phyloP scores from a whole-genome alignment of 2,888 invertebrate species.

The Pachycephus smyrnensis region DNA sequence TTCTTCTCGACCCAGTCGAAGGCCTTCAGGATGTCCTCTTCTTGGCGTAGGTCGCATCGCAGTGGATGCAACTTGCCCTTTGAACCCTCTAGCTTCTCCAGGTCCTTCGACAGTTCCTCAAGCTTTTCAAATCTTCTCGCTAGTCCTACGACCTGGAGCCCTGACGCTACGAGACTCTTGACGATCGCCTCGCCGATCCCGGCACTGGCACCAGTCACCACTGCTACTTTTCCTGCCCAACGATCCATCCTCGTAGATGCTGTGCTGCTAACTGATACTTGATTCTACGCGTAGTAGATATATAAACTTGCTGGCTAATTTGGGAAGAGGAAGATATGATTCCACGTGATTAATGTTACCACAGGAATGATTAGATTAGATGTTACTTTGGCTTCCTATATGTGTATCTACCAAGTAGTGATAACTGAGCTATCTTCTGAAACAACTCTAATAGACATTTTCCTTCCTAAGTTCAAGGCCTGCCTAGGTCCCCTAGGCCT shows the following conservation, averaged over 20 bases:
- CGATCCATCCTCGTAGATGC: conserved; percentile 67
- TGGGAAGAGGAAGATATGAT: no score
- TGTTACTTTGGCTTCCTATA: no score
- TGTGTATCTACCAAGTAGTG: no score
- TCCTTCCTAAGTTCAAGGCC: no score
- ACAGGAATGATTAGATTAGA: no score
- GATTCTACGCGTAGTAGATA: no score
- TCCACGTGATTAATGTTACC: no score
- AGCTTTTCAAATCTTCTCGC: conserved; percentile 69
- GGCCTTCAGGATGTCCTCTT: conserved; percentile 69
- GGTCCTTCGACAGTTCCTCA: conserved; percentile 43
- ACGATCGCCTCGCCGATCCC: conserved; percentile 72
- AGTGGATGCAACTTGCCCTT: conserved; percentile 60
- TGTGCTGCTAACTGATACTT: not conserved
- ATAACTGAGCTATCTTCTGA: no score
- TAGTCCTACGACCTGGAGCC: conserved; percentile 71
- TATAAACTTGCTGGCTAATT: no score
- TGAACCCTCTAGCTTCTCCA: conserved; percentile 35
- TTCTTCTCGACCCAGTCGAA: conserved; percentile 69
- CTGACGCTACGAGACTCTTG: conserved; percentile 66
- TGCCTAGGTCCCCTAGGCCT: no score
- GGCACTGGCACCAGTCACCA: conserved; percentile 75
- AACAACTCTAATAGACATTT: no score
- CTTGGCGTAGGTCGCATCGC: conserved; percentile 70
- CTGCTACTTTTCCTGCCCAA: conserved; percentile 73